Conservation (phyloP, 2,888 invertebrate genomes). For the Agriopis marginaria region DNA sequence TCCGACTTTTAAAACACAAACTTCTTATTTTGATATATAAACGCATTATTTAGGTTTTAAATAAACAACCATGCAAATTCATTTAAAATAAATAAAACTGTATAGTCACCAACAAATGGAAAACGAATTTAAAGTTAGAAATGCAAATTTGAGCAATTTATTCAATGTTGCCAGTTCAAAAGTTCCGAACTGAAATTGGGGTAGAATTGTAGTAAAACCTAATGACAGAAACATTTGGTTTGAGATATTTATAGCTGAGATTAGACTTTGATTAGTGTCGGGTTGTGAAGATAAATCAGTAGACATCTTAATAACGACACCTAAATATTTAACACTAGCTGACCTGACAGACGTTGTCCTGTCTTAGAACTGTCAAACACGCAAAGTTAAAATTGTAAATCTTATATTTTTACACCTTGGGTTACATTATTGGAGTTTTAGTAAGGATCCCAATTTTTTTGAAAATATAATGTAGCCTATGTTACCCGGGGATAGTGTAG, state of each 20-base stretch:
- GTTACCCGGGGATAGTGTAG: too few species aligned
- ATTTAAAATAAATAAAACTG: neutral
- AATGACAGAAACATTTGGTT: conserved; percentile 19
- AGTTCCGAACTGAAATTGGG: conserved; percentile 20
- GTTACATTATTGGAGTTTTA: too few species aligned
- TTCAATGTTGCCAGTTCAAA: conserved; percentile 4
- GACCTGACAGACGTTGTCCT: too few species aligned
- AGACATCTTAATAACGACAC: neutral
- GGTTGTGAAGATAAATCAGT: conserved; percentile 1
- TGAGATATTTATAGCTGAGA: conserved; percentile 8
- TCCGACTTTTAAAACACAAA: too few species aligned
- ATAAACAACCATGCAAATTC: neutral
- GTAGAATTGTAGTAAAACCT: conserved; percentile 6
- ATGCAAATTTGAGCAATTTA: conserved; percentile 9
- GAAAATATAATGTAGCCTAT: too few species aligned
- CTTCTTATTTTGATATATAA: neutral
- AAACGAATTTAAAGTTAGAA: conserved; percentile 11
- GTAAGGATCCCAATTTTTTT: too few species aligned
- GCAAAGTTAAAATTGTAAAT: too few species aligned
- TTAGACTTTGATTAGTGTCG: conserved; percentile 3
- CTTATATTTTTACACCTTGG: too few species aligned
- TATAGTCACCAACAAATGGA: conserved; percentile 2
- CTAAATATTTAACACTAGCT: neutral
- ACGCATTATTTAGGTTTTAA: neutral
- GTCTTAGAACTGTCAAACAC: too few species aligned